Percentiles rank a stretch among this genome's conserved stretches.
Evolutionary conservation across 2,888 invertebrate species (phyloP).

Genomic region (Drosophila pegasa): DNA sequence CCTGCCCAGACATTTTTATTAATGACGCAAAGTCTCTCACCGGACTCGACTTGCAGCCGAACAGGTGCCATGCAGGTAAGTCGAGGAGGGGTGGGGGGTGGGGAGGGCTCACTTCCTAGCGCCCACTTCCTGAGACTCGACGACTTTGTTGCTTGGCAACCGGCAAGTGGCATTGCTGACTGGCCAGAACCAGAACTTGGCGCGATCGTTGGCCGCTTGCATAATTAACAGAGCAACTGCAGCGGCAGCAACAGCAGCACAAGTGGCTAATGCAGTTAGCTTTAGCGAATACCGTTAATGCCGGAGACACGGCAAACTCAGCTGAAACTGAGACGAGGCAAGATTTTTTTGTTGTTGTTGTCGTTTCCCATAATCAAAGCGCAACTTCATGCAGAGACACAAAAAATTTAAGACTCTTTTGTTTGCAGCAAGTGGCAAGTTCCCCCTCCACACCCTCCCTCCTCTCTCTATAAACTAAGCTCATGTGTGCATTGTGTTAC

Average conservation of each 20-base stretch:
- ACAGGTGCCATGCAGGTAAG: conserved; percentile 59
- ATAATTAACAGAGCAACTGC: conserved; percentile 64
- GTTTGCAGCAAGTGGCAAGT: conserved; percentile 36
- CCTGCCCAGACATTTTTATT: conserved; percentile 78
- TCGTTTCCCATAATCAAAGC: conserved; percentile 72
- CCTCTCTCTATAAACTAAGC: background rate
- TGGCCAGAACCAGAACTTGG: conserved; percentile 47
- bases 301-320: conserved; percentile 25
- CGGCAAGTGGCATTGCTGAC: conserved; percentile 46
- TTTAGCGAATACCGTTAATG: conserved; percentile 66
- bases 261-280: conserved; percentile 71
- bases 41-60: conserved; percentile 13
- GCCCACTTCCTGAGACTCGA: conserved; percentile 58
- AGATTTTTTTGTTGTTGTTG: conserved; percentile 14
- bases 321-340: conserved; percentile 13
- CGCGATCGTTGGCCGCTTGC: conserved; percentile 56
- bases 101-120: conserved; percentile 50
- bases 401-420: conserved; percentile 78
- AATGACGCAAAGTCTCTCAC: conserved; percentile 67
- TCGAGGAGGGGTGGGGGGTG: background rate
- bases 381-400: conserved; percentile 56
- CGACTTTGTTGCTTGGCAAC: conserved; percentile 26
- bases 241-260: conserved; percentile 24
- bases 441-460: background rate
- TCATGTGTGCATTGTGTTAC: conserved; percentile 65